Evolutionary conservation across 2,797 vertebrate species (phyloP).

Genomic region (Tachyglossus aculeatus): DNA sequence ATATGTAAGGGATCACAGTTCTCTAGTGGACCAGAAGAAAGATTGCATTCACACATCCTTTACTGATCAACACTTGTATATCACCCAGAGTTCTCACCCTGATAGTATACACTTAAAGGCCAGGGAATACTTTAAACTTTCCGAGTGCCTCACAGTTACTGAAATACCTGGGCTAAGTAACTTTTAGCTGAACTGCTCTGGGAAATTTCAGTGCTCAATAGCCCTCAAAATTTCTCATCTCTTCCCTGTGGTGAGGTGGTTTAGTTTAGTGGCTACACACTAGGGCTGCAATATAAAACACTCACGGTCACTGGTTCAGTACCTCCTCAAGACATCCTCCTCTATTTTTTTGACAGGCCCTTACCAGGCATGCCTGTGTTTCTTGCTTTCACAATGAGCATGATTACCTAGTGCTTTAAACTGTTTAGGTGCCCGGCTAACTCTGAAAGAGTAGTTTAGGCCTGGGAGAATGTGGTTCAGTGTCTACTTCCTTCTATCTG

Average conservation of each 20-base stretch:
- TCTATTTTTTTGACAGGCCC: conserved; percentile 10
- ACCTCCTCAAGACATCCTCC: conserved; percentile 48
- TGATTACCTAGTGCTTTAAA: too few species aligned
- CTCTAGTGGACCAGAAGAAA: conserved; percentile 1
- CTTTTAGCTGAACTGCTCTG: conserved; percentile 61
- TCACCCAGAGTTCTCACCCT: conserved; percentile 42
- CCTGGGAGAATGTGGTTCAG: too few species aligned
- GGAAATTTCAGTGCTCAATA: conserved; percentile 76
- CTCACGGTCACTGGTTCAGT: conserved; percentile 63
- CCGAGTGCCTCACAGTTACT: conserved; percentile 58
- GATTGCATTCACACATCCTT: conserved; percentile 5
- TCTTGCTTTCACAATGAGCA: conserved; percentile 30
- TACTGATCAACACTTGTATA: conserved; percentile 40
- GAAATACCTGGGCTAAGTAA: conserved; percentile 72
- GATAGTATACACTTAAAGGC: conserved; percentile 36
- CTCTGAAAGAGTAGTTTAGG: too few species aligned
- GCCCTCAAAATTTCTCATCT: conserved; percentile 82
- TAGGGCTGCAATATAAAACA: conserved; percentile 63
- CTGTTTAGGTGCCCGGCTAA: too few species aligned
- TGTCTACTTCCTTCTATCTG: too few species aligned
- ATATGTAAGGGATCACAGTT: too few species aligned
- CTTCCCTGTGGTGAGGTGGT: conserved; percentile 73
- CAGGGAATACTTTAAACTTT: conserved; percentile 54
- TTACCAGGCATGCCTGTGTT: conserved; percentile 12
- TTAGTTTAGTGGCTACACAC: conserved; percentile 66